Conservation (phyloP, 2,888 invertebrate species). For the Acrocyrtus sp. region DNA sequence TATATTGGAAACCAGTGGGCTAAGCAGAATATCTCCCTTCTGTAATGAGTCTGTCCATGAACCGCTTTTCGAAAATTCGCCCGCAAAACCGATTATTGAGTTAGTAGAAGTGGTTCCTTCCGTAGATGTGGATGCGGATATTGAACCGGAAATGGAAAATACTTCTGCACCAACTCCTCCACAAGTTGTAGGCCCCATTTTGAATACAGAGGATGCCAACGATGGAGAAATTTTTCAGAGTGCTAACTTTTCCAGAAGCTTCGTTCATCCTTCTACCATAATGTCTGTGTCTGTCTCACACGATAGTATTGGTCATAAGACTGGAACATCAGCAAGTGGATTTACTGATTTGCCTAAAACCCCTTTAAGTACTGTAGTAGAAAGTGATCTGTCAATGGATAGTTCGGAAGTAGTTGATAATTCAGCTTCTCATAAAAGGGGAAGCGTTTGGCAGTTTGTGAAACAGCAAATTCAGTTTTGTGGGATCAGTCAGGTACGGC, state of each 20-base stretch:
- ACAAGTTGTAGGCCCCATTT: constrained; percentile 5
- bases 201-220: constrained; percentile 41
- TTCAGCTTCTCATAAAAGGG: background rate
- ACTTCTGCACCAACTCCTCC: background rate
- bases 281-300: background rate
- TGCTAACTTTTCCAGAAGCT: constrained; percentile 13
- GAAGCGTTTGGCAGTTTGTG: constrained; percentile 59
- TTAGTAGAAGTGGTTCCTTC: background rate
- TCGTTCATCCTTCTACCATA: constrained; percentile 20
- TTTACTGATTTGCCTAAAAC: constrained; percentile 24
- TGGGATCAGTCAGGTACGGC: constrained; percentile 61
- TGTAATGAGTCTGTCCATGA: background rate
- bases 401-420: constrained; percentile 6
- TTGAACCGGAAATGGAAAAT: background rate
- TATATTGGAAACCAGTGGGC: constrained; percentile 7
- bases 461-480: constrained; percentile 57
- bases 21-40: constrained; percentile 18
- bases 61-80: constrained; percentile 9
- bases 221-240: constrained; percentile 45
- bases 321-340: background rate
- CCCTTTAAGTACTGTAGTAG: constrained; percentile 24
- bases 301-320: background rate
- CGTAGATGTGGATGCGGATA: too few species aligned
- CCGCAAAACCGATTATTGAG: background rate
- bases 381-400: constrained; percentile 44